phyloP scores from a whole-genome alignment of 2,113 vertebrate genomes.

The Riparia riparia region DNA sequence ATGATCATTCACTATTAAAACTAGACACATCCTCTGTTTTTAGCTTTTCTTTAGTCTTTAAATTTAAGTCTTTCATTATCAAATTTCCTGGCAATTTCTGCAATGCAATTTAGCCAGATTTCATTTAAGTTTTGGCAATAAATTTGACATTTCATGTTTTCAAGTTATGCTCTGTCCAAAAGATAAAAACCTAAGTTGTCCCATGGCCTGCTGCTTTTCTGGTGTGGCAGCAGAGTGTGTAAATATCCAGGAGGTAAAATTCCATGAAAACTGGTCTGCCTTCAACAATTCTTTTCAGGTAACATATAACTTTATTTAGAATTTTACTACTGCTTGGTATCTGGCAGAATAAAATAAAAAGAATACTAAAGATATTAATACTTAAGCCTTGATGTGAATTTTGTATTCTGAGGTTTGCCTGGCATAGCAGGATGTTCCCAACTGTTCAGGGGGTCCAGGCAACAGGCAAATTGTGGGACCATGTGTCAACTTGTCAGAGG shows the following conservation, averaged over 20 bases:
- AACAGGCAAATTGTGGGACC: neutral
- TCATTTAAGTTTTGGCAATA: neutral
- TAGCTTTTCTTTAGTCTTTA: neutral
- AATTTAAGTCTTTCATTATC: neutral
- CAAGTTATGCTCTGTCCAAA: neutral
- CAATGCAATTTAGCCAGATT: neutral
- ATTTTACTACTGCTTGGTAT: neutral
- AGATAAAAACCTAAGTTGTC: neutral
- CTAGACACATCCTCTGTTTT: neutral
- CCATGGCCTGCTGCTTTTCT: neutral
- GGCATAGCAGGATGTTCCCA: neutral
- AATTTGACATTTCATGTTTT: neutral
- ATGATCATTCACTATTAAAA: neutral
- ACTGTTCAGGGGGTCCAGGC: neutral
- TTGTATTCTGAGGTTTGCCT: neutral
- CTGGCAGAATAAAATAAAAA: neutral
- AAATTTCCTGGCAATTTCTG: neutral
- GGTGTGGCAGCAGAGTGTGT: neutral
- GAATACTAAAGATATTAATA: neutral
- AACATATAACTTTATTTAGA: neutral
- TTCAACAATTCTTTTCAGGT: neutral
- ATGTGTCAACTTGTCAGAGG: neutral
- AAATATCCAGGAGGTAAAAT: neutral
- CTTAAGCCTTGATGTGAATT: neutral
- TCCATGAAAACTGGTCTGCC: neutral